These are phyloP conservation scores for Siniperca scherzeri DNA, from an alignment of 2,797 vertebrate genomes.

Conservation along the genomic window DNA sequence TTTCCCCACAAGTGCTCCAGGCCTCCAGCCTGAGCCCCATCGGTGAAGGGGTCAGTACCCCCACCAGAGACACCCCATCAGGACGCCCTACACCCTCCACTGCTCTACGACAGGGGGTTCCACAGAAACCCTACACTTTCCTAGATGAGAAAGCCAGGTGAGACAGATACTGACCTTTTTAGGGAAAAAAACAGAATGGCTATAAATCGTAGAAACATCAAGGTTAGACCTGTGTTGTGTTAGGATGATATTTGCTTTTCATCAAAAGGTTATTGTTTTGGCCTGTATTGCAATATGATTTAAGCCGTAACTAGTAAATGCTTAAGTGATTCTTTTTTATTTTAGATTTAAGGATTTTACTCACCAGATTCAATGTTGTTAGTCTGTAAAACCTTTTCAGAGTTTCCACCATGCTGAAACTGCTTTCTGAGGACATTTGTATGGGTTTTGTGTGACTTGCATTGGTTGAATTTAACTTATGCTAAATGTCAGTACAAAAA, in stretches of 20 bases:
- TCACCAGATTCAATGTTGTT: neutral
- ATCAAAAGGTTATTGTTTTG: no score
- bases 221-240: neutral
- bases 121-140: constrained; percentile 98
- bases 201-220: neutral
- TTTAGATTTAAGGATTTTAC: neutral
- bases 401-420: neutral
- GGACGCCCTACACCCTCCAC: constrained; percentile 74
- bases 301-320: no score
- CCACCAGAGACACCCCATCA: constrained; percentile 67
- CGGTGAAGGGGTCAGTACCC: constrained; percentile 74
- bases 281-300: no score
- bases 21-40: constrained; percentile 85
- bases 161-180: constrained; percentile 53
- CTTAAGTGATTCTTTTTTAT: no score
- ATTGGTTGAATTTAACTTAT: neutral
- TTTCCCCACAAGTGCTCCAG: constrained; percentile 81
- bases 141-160: constrained; percentile 95
- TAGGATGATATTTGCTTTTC: neutral
- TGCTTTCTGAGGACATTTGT: neutral
- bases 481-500: neutral
- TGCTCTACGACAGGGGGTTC: constrained; percentile 89
- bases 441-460: neutral
- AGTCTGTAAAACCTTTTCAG: neutral
- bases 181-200: neutral